These are phyloP conservation scores for Bettongia penicillata DNA, from an alignment of 2,113 vertebrate species.

Conservation along the genomic window DNA sequence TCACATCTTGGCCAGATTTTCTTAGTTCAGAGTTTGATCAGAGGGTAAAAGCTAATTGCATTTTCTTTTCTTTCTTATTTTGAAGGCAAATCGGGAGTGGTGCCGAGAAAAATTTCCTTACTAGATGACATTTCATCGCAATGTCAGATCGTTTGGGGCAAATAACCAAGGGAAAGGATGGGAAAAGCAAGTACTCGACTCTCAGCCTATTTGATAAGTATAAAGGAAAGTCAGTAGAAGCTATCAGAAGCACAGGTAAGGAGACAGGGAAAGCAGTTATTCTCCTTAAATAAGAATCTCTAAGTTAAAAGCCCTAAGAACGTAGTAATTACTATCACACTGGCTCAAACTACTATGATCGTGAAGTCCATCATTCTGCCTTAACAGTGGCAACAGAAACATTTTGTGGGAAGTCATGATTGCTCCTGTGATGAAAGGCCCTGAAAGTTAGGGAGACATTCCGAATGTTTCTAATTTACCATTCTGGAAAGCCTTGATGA, in stretches of 20 bases:
- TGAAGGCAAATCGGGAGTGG: conserved; percentile 93
- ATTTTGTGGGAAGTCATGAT: background rate
- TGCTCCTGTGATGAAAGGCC: background rate
- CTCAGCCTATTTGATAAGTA: conserved; percentile 99
- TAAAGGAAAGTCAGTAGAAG: conserved; percentile 99
- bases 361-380: background rate
- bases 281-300: background rate
- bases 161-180: conserved; percentile 99
- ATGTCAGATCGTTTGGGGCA: conserved; percentile 99
- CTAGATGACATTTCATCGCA: conserved; percentile 99
- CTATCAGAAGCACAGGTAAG: conserved; percentile 97
- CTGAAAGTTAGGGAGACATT: background rate
- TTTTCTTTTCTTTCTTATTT: background rate
- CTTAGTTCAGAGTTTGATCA: background rate
- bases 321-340: background rate
- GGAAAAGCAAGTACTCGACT: conserved; percentile 99
- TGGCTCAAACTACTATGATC: background rate
- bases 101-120: conserved; percentile 98
- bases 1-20: background rate
- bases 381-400: background rate
- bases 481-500: background rate
- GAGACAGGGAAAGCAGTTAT: fast-evolving
- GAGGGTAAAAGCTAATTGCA: conserved; percentile 13
- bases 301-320: background rate
- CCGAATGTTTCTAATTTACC: background rate